A percentile compares a stretch with the other conserved stretches of the same genome.
These are phyloP conservation scores for Sarcophaga carnaria DNA, from an alignment of 2,888 invertebrate species.

Conservation along the genomic window DNA sequence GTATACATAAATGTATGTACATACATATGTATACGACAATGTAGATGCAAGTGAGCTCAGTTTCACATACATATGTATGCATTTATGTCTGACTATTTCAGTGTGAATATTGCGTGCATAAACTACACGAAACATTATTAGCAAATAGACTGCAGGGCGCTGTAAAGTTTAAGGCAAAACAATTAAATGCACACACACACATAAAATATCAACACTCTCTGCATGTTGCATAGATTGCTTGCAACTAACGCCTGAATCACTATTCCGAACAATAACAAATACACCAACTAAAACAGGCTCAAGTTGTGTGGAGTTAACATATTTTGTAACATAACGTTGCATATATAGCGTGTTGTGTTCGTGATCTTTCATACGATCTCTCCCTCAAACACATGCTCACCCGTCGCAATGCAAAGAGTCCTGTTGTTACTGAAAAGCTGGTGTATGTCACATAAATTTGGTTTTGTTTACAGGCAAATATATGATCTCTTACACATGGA, in stretches of 20 bases:
- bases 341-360: too few species aligned
- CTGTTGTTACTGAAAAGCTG: conserved; percentile 4
- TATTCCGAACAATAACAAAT: conserved; percentile 21
- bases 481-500: neutral
- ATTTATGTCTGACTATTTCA: neutral
- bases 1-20: neutral
- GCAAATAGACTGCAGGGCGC: conserved; percentile 5
- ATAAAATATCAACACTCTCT: conserved; percentile 55
- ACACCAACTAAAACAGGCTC: neutral
- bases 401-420: neutral
- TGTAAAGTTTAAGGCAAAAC: conserved; percentile 1
- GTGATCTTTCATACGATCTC: neutral
- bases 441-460: conserved; percentile 38
- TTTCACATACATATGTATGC: too few species aligned
- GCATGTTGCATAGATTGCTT: conserved; percentile 53
- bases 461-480: neutral
- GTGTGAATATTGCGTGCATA: conserved; percentile 39
- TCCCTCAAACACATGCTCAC: neutral
- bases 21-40: conserved; percentile 15
- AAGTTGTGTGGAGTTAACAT: conserved; percentile 32
- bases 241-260: conserved; percentile 23
- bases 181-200: conserved; percentile 40
- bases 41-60: too few species aligned
- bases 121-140: conserved; percentile 32
- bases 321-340: conserved; percentile 25